Conservation (phyloP, 2,113 vertebrate genomes). For the Chlorodrepanis virens region DNA sequence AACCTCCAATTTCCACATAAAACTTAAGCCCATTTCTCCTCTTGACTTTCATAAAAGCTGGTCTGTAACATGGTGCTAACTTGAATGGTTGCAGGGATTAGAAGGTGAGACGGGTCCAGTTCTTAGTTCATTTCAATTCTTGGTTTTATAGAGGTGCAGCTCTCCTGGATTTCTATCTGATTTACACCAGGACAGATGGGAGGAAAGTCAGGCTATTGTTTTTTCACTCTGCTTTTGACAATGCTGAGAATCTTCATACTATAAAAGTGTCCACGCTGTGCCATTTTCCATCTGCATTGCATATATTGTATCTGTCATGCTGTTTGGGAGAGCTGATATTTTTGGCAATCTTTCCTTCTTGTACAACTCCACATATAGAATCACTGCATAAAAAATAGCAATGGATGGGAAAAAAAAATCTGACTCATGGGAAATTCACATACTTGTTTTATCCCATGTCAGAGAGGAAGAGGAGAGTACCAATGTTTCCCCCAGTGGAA, state of each 20-base stretch:
- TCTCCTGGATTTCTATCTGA: conserved; percentile 4
- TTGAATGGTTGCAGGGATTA: conserved; percentile 24
- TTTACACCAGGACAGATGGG: conserved; percentile 24
- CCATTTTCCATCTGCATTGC: conserved; percentile 31
- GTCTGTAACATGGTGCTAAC: not conserved
- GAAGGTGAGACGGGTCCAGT: not conserved
- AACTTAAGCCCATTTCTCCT: not conserved
- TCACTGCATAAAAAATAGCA: conserved; percentile 2
- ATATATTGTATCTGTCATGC: conserved; percentile 49
- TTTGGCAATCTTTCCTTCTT: conserved; percentile 48
- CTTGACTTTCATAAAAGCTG: not conserved
- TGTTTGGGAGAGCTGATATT: conserved; percentile 30
- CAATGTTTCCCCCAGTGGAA: not conserved
- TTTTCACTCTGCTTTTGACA: conserved; percentile 25
- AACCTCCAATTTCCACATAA: not conserved
- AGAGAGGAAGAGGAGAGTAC: not conserved
- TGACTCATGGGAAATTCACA: conserved; percentile 12
- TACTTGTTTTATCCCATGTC: not conserved
- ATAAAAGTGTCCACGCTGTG: conserved; percentile 30
- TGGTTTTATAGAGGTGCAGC: not conserved
- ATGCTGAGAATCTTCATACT: conserved; percentile 38
- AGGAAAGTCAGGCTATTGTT: conserved; percentile 11
- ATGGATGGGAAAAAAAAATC: not conserved
- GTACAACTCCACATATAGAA: conserved; percentile 3
- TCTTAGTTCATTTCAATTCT: not conserved